Evolutionary conservation across 2,797 vertebrate genomes (phyloP), one percentile per base, ranked within the genome.

Genomic region (Anableps anableps): DNA sequence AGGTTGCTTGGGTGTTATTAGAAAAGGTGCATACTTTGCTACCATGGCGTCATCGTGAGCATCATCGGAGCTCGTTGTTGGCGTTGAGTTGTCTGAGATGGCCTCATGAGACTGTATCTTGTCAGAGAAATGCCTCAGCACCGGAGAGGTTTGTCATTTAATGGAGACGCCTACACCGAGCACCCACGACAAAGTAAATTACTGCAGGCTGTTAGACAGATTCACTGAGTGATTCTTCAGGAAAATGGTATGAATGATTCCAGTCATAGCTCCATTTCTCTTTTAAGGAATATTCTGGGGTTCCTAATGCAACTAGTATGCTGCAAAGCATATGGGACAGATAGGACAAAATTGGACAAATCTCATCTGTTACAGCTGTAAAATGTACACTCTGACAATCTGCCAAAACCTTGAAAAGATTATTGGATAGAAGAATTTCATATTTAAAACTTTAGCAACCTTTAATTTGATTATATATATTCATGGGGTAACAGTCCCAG

Each of bases 121-220:
- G 51, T 79, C 71, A 0, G 34, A 74, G 74, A 83, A 66, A 75
- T 78, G 62, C 77, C 62, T 88, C 62, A 78, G 80, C 34, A 11
- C 66, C 34, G 48, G 73, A 77, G 80, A 72, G 62, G 71, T 14
- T 23, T 64, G 78, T 73, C 58, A 36, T 53, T 53, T 60, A 51
- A 51, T 73, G 72, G 71, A 77, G 74, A 71, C 80, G 70, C 72
- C 84, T 38, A 38, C 76, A 72, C 75, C 29, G 21, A 47, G 80
- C 14, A 34, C 58, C 50, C 38, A 79, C 77, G 19, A 36, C 38
- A 8, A 34, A 62, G 75, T 13, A 78, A 83, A 81, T 82, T 80
- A 62, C 72, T 55, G 82, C 78, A 66, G 3, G 17, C 74, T 68
- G 74, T 64, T 78, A 60, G 31, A 29, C 36, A 36, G 21, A 70